Evolutionary conservation across 2,797 vertebrate species (phyloP).

Genomic region (Pyrrhura leucotis): DNA sequence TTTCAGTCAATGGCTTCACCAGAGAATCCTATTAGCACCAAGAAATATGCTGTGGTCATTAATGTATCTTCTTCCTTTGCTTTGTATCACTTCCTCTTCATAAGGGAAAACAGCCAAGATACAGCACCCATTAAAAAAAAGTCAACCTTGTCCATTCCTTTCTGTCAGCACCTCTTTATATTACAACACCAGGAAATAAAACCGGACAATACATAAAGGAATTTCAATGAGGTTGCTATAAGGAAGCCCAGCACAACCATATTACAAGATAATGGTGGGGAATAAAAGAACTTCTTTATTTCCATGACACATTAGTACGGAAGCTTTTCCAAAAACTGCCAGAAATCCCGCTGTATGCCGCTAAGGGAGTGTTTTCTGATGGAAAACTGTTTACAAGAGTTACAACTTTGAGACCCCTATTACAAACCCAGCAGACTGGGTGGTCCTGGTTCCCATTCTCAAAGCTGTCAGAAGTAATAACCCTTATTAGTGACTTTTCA

Average conservation of each 20-base stretch:
- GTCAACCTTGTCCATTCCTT: not conserved
- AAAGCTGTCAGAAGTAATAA: slow-evolving; percentile 52
- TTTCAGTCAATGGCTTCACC: not conserved
- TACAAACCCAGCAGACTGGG: not conserved
- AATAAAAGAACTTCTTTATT: not conserved
- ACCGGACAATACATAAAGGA: not conserved
- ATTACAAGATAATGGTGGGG: not conserved
- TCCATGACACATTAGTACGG: not conserved
- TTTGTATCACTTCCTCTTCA: not conserved
- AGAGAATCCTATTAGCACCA: slow-evolving; percentile 1
- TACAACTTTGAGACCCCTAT: not conserved
- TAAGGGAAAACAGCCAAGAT: not conserved
- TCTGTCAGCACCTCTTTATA: slow-evolving; percentile 40
- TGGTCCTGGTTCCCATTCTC: slow-evolving; percentile 43
- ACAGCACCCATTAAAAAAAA: not conserved
- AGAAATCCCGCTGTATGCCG: not conserved
- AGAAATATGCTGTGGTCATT: not conserved
- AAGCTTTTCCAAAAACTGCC: not conserved
- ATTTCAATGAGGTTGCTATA: not conserved
- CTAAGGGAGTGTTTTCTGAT: not conserved
- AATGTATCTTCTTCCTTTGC: not conserved
- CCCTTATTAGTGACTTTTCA: slow-evolving; percentile 10
- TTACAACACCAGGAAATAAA: not conserved
- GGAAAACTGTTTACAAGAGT: not conserved
- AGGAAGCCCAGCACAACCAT: not conserved